phyloP scores from a whole-genome alignment of 2,113 vertebrate genomes.

The Oplegnathus fasciatus region DNA sequence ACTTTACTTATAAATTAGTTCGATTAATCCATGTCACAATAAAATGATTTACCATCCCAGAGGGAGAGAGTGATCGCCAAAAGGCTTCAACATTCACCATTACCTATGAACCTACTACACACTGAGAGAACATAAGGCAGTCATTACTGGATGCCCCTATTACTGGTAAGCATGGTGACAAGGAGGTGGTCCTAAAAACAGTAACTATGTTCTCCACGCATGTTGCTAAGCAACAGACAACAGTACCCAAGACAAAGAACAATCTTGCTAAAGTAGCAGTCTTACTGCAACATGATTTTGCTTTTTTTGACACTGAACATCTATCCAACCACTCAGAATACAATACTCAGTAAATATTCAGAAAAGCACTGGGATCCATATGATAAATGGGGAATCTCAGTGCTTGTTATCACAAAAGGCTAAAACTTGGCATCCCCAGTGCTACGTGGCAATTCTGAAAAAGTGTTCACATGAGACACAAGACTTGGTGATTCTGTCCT shows the following conservation, averaged over 20 bases:
- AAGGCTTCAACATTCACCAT: slow-evolving; percentile 73
- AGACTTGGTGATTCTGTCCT: slow-evolving; percentile 58
- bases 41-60: slow-evolving; percentile 69
- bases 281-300: slow-evolving; percentile 61
- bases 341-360: slow-evolving; percentile 80
- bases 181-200: slow-evolving; percentile 67
- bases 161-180: slow-evolving; percentile 67
- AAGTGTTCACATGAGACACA: slow-evolving; percentile 55
- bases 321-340: slow-evolving; percentile 77
- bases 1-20: slow-evolving; percentile 83
- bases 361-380: slow-evolving; percentile 62
- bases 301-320: slow-evolving; percentile 77
- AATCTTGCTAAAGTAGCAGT: slow-evolving; percentile 66
- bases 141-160: slow-evolving; percentile 62
- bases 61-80: slow-evolving; percentile 56
- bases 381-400: slow-evolving; percentile 36
- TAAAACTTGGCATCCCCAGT: slow-evolving; percentile 54
- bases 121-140: slow-evolving; percentile 71
- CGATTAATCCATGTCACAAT: slow-evolving; percentile 74
- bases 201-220: slow-evolving; percentile 68
- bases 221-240: slow-evolving; percentile 80
- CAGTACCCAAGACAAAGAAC: slow-evolving; percentile 69
- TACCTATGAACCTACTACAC: slow-evolving; percentile 71
- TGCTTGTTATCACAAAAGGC: slow-evolving; percentile 53
- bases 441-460: slow-evolving; percentile 72